Percentiles rank a stretch among this genome's conserved stretches.
These are phyloP conservation scores for Margaritifera margaritifera DNA, from an alignment of 2,888 invertebrate species.

Conservation along the genomic window DNA sequence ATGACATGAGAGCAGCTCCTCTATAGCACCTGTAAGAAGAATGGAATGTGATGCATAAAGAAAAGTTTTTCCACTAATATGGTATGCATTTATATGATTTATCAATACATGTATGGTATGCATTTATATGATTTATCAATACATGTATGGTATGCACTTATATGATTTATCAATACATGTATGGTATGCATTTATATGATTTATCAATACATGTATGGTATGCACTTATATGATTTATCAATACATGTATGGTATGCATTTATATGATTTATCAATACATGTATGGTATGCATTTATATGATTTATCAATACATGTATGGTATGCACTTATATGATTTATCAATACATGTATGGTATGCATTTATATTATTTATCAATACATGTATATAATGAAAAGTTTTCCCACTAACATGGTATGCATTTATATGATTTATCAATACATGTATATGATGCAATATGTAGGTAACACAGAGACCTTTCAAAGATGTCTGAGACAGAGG, in stretches of 20 bases:
- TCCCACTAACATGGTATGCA: not conserved
- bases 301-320: not conserved
- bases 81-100: not conserved
- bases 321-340: not conserved
- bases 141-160: not conserved
- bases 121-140: not conserved
- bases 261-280: not conserved
- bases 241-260: not conserved
- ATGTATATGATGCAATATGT: too few species aligned
- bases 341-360: not conserved
- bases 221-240: not conserved
- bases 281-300: not conserved
- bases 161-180: not conserved
- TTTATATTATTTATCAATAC: not conserved
- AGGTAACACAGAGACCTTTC: too few species aligned
- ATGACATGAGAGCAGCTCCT: constrained; percentile 74
- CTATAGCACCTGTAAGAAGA: constrained; percentile 70
- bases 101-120: not conserved
- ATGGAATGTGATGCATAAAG: not conserved
- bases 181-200: not conserved
- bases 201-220: not conserved
- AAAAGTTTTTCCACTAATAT: not conserved
- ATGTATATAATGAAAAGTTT: not conserved
- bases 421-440: not conserved
- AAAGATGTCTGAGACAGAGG: too few species aligned